These are phyloP conservation scores for Clepsis dumicolana DNA, from an alignment of 2,888 invertebrate species.

Conservation along the genomic window DNA sequence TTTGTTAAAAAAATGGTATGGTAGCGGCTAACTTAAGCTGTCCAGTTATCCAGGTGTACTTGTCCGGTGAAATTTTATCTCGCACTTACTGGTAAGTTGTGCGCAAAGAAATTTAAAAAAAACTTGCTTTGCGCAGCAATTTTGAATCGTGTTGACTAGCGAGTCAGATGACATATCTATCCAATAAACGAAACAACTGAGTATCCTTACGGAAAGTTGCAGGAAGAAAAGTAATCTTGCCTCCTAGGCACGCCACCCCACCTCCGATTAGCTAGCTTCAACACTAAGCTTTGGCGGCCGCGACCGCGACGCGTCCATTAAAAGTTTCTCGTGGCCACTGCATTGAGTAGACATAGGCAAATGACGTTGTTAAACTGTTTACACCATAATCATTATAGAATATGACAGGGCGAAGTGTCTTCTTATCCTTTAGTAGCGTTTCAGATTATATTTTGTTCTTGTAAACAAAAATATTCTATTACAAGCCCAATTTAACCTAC, in stretches of 20 bases:
- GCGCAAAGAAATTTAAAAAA: neutral
- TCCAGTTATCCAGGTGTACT: neutral
- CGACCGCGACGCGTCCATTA: constrained; percentile 67
- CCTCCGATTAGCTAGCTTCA: too few relatives aligned
- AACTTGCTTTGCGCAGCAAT: too few relatives aligned
- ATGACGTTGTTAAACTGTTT: neutral
- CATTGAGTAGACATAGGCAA: constrained; percentile 39
- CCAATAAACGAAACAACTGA: too few relatives aligned
- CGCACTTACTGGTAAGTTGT: neutral
- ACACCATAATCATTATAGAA: too few relatives aligned
- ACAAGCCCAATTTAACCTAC: too few relatives aligned
- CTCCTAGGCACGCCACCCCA: too few relatives aligned
- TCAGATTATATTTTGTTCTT: neutral
- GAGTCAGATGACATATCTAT: too few relatives aligned
- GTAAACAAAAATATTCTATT: too few relatives aligned
- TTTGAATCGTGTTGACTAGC: too few relatives aligned
- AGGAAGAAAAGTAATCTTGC: neutral
- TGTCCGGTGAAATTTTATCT: neutral
- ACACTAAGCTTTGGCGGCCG: constrained; percentile 51
- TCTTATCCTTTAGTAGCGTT: neutral
- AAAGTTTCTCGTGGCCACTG: constrained; percentile 58
- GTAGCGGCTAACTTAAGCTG: neutral
- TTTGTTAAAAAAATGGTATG: too few relatives aligned
- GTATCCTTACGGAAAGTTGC: too few relatives aligned
- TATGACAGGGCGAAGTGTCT: neutral